phyloP scores from a whole-genome alignment of 2,797 vertebrate species.

The Sardinella longiceps region DNA sequence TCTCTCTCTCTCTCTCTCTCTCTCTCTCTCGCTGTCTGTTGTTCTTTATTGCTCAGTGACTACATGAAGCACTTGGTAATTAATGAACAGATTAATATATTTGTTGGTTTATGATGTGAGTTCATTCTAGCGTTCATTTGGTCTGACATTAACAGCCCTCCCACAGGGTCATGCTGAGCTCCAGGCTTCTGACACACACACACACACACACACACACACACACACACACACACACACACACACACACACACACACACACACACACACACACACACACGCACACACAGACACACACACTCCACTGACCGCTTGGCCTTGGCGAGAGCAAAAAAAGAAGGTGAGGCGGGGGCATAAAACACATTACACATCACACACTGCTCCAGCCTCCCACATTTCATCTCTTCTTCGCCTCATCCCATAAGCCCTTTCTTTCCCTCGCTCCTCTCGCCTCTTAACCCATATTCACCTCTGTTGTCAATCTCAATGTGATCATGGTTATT shows the following conservation, averaged over 20 bases:
- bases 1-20: too few relatives aligned
- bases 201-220: conserved; percentile 48
- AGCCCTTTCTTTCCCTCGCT: background rate
- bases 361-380: background rate
- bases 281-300: background rate
- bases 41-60: background rate
- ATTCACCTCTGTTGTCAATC: background rate
- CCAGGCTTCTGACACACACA: background rate
- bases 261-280: background rate
- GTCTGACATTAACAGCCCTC: background rate
- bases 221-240: conserved; percentile 30
- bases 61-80: background rate
- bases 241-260: background rate
- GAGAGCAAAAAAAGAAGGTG: background rate
- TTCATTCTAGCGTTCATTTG: background rate
- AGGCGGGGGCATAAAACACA: background rate
- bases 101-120: background rate
- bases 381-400: background rate
- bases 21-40: background rate
- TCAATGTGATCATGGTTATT: too few relatives aligned
- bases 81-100: background rate
- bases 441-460: background rate
- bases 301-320: background rate
- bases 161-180: background rate
- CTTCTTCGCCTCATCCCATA: too few relatives aligned